Conservation (phyloP, 2,888 invertebrate species). For the Eupithecia vulgata region DNA sequence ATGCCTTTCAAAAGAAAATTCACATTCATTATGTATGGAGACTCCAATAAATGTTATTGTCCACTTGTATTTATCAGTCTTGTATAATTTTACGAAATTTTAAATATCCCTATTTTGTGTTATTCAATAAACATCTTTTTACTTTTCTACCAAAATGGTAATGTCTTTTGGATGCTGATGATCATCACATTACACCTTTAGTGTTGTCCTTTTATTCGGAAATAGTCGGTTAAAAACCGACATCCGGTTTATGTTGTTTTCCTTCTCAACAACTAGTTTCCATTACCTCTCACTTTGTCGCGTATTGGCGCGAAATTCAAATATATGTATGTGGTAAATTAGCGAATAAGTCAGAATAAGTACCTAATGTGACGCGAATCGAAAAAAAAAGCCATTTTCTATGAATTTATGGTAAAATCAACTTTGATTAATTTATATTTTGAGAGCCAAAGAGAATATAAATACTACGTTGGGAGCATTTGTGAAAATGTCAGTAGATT, state of each 20-base stretch:
- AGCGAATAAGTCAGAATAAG: too few species aligned
- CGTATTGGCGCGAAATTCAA: too few species aligned
- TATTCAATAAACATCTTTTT: not conserved
- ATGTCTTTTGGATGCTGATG: not conserved
- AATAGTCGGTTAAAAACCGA: not conserved
- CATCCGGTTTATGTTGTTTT: not conserved
- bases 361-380: too few species aligned
- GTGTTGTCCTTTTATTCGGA: not conserved
- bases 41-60: not conserved
- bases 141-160: constrained; percentile 3
- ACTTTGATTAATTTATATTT: too few species aligned
- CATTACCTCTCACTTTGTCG: too few species aligned
- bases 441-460: too few species aligned
- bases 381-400: too few species aligned
- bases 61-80: not conserved
- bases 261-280: not conserved
- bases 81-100: too few species aligned
- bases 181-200: not conserved
- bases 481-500: too few species aligned
- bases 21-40: not conserved
- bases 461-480: too few species aligned
- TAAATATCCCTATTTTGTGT: not conserved
- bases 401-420: too few species aligned
- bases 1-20: not conserved
- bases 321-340: too few species aligned